These are phyloP conservation scores for Nematopogon swammerdamellus DNA, from an alignment of 2,888 invertebrate species.

Conservation along the genomic window DNA sequence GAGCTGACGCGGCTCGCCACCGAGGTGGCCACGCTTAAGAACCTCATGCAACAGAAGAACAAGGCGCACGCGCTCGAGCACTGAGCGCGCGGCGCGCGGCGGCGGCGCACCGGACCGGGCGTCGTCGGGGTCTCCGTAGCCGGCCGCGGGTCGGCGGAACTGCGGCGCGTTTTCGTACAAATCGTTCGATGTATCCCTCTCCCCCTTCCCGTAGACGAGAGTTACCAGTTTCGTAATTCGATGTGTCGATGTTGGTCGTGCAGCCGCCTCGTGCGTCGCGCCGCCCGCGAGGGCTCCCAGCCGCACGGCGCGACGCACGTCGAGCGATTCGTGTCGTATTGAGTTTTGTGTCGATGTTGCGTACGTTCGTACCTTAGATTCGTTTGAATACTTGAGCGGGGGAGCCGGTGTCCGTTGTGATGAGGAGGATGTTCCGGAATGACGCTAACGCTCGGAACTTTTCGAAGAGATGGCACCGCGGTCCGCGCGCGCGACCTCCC, in stretches of 20 bases:
- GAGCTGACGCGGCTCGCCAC: slow-evolving; percentile 85
- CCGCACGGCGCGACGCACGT: no score
- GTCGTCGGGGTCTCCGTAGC: no score
- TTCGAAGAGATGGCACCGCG: neutral
- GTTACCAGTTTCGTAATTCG: slow-evolving; percentile 2
- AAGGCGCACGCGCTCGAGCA: slow-evolving; percentile 36
- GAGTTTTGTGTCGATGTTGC: no score
- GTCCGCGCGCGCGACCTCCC: neutral
- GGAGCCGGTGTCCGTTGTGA: no score
- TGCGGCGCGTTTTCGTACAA: neutral
- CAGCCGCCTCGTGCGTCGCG: neutral
- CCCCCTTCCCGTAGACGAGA: no score
- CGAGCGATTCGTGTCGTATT: no score
- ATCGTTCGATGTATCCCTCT: neutral
- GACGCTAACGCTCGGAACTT: neutral
- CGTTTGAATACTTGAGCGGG: no score
- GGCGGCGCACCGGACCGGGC: neutral
- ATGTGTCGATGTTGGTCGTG: slow-evolving; percentile 19
- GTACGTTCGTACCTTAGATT: no score
- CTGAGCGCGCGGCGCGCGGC: slow-evolving; percentile 25
- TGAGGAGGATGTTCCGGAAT: no score
- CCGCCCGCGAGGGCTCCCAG: no score
- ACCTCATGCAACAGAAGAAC: slow-evolving; percentile 67
- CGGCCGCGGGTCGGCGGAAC: no score
- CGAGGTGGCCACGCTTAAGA: slow-evolving; percentile 88